A percentile compares a stretch with the other conserved stretches of the same genome.
Evolutionary conservation across 2,113 vertebrate species (phyloP).

Genomic region (Cygnus buccinator): DNA sequence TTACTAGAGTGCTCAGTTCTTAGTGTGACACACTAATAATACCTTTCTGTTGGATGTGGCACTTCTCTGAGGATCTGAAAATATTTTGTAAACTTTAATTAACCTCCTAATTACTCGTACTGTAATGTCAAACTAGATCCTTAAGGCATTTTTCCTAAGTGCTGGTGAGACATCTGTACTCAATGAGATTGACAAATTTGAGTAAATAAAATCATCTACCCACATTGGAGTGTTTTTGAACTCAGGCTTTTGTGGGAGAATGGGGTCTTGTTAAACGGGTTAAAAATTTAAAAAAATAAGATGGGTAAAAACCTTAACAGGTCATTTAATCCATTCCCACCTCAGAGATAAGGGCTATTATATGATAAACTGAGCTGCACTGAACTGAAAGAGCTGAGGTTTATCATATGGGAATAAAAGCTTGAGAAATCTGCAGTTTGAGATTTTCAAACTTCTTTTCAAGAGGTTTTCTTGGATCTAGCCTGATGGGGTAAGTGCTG

Average conservation of each 20-base stretch:
- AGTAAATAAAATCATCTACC: background rate
- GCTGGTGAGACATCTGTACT: background rate
- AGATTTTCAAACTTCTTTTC: background rate
- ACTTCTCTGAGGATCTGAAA: background rate
- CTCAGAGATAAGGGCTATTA: background rate
- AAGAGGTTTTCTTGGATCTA: background rate
- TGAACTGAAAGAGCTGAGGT: background rate
- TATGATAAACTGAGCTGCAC: background rate
- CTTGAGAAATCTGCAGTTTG: background rate
- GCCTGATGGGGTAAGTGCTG: background rate
- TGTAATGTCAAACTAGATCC: background rate
- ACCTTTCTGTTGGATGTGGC: background rate
- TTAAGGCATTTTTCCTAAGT: background rate
- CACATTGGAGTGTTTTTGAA: background rate
- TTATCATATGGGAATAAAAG: background rate
- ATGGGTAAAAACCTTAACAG: background rate
- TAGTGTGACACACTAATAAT: background rate
- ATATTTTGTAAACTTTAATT: conserved; percentile 44
- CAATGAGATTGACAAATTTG: background rate
- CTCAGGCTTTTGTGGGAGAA: background rate
- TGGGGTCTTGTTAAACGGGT: background rate
- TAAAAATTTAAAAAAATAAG: background rate
- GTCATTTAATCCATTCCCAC: background rate
- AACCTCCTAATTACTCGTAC: background rate
- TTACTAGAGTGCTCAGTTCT: background rate